Percentiles rank a stretch among this genome's conserved stretches.
Evolutionary conservation across 2,888 invertebrate species (phyloP).

Genomic region (Drosophila aldrichi): DNA sequence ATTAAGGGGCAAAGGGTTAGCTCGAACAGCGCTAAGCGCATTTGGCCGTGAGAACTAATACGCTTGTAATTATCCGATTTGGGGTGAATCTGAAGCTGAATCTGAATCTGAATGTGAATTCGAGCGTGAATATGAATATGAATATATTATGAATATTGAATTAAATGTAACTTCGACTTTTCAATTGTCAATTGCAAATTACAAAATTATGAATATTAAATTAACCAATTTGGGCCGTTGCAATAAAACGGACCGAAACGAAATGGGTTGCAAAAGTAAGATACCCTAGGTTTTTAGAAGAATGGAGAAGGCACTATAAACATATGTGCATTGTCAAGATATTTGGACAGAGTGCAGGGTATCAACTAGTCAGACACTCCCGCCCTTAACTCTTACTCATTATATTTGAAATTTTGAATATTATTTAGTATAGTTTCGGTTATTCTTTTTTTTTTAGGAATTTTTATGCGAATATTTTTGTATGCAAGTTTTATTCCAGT

Average conservation of each 20-base stretch:
- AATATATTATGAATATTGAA: constrained; percentile 21
- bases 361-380: not conserved
- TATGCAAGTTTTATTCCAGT: not conserved
- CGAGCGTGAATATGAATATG: constrained; percentile 21
- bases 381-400: not conserved
- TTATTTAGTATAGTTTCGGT: not conserved
- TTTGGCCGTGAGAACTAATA: constrained; percentile 76
- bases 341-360: too few species aligned
- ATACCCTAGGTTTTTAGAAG: not conserved
- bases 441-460: not conserved
- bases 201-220: constrained; percentile 71
- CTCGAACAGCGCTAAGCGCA: constrained; percentile 53
- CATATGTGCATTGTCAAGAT: too few species aligned
- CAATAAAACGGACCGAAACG: constrained; percentile 31
- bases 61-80: constrained; percentile 65
- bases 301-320: too few species aligned
- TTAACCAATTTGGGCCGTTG: constrained; percentile 38
- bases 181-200: constrained; percentile 65
- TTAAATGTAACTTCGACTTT: constrained; percentile 33
- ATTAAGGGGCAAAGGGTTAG: constrained; percentile 42
- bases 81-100: constrained; percentile 41
- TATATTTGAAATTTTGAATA: not conserved
- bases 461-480: not conserved
- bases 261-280: constrained; percentile 4
- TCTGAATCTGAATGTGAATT: not conserved